Conservation (phyloP, 2,113 vertebrate species). For the Sinocyclocheilus anshuiensis region DNA sequence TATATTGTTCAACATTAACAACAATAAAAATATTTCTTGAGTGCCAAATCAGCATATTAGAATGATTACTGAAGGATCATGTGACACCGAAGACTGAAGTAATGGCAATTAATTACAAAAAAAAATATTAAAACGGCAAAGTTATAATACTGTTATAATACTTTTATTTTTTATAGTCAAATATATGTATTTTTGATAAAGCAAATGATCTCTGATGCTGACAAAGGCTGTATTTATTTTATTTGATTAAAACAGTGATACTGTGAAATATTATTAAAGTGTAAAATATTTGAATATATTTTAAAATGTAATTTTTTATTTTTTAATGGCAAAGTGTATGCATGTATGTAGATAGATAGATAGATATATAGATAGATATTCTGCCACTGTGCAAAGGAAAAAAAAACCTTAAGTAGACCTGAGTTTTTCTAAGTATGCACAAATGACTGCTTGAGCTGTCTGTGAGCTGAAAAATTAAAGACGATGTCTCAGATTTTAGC, state of each 20-base stretch:
- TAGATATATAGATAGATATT: too few species aligned
- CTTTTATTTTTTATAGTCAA: too few species aligned
- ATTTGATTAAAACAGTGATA: too few species aligned
- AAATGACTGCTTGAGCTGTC: conserved; percentile 26
- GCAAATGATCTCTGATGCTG: too few species aligned
- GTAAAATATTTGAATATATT: too few species aligned
- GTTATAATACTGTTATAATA: too few species aligned
- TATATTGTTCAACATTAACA: background rate
- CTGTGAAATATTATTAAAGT: too few species aligned
- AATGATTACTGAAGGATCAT: background rate
- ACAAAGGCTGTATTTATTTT: too few species aligned
- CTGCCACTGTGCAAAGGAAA: background rate
- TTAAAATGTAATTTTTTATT: too few species aligned
- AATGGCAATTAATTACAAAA: background rate
- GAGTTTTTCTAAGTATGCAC: background rate
- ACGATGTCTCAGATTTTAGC: background rate
- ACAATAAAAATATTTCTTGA: background rate
- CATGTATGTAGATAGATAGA: too few species aligned
- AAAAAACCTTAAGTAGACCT: background rate
- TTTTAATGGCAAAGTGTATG: too few species aligned
- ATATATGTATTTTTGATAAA: too few species aligned
- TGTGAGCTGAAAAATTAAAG: conserved; percentile 11
- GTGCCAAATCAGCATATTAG: background rate
- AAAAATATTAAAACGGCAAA: background rate
- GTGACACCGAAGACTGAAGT: background rate